These are phyloP conservation scores for Ibidorhyncha struthersii DNA, from an alignment of 2,113 vertebrate species.

Conservation along the genomic window DNA sequence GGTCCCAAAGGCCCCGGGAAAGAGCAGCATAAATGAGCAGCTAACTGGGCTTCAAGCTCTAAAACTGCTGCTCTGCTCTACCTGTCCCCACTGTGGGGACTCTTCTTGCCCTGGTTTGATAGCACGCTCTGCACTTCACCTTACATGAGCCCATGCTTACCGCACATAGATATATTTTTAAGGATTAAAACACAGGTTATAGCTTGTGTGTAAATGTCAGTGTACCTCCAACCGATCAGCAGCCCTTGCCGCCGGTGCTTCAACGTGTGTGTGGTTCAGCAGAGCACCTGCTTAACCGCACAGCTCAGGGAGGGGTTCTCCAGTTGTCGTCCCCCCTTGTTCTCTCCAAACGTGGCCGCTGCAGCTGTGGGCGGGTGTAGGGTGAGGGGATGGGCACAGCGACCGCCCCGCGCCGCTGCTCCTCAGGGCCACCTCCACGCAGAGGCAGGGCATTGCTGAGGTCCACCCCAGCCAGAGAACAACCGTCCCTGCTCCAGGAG, in stretches of 20 bases:
- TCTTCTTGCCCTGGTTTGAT: background rate
- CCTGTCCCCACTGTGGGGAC: background rate
- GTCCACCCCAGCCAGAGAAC: background rate
- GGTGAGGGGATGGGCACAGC: background rate
- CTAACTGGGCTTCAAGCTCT: background rate
- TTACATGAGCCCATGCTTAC: background rate
- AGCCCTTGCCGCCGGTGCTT: background rate
- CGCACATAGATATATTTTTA: background rate
- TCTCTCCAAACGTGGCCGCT: fast-evolving
- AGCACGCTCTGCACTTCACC: background rate
- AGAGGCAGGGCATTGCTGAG: background rate
- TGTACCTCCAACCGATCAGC: fast-evolving
- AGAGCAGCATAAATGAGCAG: background rate
- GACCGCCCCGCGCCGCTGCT: background rate
- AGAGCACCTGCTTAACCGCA: background rate
- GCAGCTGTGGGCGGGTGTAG: background rate
- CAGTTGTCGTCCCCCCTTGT: background rate
- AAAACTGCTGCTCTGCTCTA: background rate
- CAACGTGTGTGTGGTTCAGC: background rate
- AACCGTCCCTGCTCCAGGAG: background rate
- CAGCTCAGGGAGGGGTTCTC: background rate
- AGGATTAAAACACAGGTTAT: background rate
- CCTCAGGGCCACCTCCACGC: background rate
- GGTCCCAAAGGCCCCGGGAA: background rate
- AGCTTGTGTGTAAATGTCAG: background rate